These are phyloP conservation scores for Nemapogon koenigi DNA, from an alignment of 2,888 invertebrate genomes.

Conservation along the genomic window DNA sequence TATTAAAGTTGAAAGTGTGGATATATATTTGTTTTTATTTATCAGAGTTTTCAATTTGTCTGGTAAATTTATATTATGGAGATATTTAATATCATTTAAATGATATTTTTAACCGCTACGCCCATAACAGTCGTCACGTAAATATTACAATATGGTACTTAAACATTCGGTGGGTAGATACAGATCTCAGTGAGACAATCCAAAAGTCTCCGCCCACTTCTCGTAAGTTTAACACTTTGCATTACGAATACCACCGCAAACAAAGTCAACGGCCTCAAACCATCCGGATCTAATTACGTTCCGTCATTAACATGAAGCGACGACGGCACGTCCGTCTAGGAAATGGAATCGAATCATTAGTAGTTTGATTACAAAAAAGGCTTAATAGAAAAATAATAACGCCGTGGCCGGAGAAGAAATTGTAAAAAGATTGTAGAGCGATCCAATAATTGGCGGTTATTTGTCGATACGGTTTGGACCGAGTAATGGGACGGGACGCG, in stretches of 20 bases:
- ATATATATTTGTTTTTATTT: too few species aligned
- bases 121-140: too few species aligned
- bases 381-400: constrained; percentile 67
- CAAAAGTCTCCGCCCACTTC: constrained; percentile 3
- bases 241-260: neutral
- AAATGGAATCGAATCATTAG: constrained; percentile 67
- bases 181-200: too few species aligned
- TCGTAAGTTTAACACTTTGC: constrained; percentile 3
- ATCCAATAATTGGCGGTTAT: constrained; percentile 65
- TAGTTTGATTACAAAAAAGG: constrained; percentile 66
- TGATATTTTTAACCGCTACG: too few species aligned
- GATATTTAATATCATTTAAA: too few species aligned
- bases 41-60: too few species aligned
- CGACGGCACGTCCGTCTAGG: constrained; percentile 63
- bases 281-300: constrained; percentile 64
- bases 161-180: too few species aligned
- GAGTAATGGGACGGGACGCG: constrained; percentile 54
- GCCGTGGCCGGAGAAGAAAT: constrained; percentile 54
- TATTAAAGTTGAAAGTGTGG: too few species aligned
- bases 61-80: too few species aligned
- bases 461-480: constrained; percentile 64
- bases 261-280: constrained; percentile 53
- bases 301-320: constrained; percentile 61
- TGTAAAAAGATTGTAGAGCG: constrained; percentile 66
- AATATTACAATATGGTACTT: too few species aligned